Conservation (phyloP, 2,888 invertebrate species). For the Cotesia congregata region DNA sequence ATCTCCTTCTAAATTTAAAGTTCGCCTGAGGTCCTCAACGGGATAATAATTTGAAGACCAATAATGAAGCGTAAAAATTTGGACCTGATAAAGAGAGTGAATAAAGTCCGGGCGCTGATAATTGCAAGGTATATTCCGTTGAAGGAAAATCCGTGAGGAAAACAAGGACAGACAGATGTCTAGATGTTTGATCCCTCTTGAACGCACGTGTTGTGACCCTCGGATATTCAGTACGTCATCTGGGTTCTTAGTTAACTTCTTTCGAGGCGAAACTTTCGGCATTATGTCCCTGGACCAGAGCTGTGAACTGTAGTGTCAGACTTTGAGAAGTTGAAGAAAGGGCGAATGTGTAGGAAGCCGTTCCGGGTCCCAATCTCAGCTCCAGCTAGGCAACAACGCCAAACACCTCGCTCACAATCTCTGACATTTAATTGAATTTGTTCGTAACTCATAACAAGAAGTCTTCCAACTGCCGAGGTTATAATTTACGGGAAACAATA, state of each 20-base stretch:
- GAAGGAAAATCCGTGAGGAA: too few species aligned
- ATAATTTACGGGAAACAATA: conserved; percentile 70
- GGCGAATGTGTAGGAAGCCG: conserved; percentile 42
- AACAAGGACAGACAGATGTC: too few species aligned
- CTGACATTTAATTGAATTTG: conserved; percentile 69
- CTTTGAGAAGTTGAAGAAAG: conserved; percentile 10
- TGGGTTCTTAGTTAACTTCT: conserved; percentile 21
- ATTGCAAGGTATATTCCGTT: too few species aligned
- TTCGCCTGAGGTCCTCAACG: too few species aligned
- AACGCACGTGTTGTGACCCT: not conserved
- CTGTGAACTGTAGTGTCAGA: conserved; percentile 1
- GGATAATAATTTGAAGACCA: too few species aligned
- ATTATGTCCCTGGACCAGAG: conserved; percentile 11
- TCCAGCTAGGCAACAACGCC: not conserved
- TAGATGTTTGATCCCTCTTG: not conserved
- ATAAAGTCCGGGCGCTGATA: too few species aligned
- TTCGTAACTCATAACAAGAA: conserved; percentile 70
- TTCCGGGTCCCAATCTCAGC: conserved; percentile 29
- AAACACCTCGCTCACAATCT: conserved; percentile 21
- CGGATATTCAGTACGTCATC: conserved; percentile 22
- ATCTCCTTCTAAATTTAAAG: too few species aligned
- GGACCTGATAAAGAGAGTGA: too few species aligned
- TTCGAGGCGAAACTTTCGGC: not conserved
- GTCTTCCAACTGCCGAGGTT: conserved; percentile 67
- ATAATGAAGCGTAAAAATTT: too few species aligned